These are phyloP conservation scores for Chrosomus eos DNA, from an alignment of 2,797 vertebrate species.

Conservation along the genomic window DNA sequence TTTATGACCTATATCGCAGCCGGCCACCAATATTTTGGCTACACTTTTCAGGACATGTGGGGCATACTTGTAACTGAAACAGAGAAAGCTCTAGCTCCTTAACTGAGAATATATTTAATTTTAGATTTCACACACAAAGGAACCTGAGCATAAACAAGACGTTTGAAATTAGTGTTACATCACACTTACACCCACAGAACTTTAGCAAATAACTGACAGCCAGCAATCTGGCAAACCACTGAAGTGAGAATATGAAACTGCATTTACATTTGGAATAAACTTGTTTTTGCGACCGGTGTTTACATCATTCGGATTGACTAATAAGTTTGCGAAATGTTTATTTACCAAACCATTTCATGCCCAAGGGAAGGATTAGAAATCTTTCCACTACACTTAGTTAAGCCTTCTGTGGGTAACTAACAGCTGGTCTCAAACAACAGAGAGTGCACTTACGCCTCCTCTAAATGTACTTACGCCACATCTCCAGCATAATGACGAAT, in stretches of 20 bases:
- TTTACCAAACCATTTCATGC: not conserved
- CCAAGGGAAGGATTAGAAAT: constrained; percentile 3
- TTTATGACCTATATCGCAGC: not conserved
- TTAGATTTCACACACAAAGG: constrained; percentile 11
- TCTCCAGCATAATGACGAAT: constrained; percentile 95
- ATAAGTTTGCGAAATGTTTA: not conserved
- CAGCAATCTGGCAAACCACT: constrained; percentile 13
- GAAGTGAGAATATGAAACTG: not conserved
- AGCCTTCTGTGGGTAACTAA: constrained; percentile 12
- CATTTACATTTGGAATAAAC: constrained; percentile 5
- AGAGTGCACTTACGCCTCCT: constrained; percentile 17
- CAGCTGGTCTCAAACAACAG: constrained; percentile 8
- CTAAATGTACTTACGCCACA: constrained; percentile 86
- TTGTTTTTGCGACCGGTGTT: not conserved
- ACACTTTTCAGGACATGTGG: not conserved
- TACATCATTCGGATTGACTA: not conserved
- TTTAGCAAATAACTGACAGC: constrained; percentile 14
- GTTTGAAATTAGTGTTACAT: constrained; percentile 1
- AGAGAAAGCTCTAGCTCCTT: constrained; percentile 14
- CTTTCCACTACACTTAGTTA: not conserved
- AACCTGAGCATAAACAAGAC: constrained; percentile 2
- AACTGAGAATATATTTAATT: constrained; percentile 20
- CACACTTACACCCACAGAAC: not conserved
- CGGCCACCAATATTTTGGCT: not conserved
- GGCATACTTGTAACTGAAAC: not conserved